These are phyloP conservation scores for Meandrina meandrites DNA, from an alignment of 92 coral and sea anemone genomes.

Conservation along the genomic window DNA sequence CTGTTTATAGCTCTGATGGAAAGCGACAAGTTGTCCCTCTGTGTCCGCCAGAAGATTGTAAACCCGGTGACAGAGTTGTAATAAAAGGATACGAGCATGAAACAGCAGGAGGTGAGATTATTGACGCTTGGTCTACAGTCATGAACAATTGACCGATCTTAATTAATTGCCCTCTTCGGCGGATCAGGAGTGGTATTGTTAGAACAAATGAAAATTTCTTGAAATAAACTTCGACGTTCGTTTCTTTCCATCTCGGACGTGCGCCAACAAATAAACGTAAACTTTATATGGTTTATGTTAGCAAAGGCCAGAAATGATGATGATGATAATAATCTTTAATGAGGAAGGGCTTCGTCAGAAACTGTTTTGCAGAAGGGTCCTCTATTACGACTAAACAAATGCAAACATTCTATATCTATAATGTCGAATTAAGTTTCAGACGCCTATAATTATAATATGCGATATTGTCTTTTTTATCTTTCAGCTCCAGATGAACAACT, in stretches of 20 bases:
- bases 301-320: background rate
- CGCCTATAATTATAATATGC: background rate
- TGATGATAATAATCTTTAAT: too few relatives aligned
- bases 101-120: slow-evolving; percentile 75
- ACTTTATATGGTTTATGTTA: background rate
- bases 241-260: too few relatives aligned
- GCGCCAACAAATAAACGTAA: too few relatives aligned
- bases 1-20: slow-evolving; percentile 65
- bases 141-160: too few relatives aligned
- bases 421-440: too few relatives aligned
- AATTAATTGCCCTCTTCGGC: background rate
- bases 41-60: slow-evolving; percentile 82
- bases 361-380: too few relatives aligned
- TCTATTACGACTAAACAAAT: too few relatives aligned
- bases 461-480: background rate
- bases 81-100: slow-evolving; percentile 91
- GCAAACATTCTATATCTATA: too few relatives aligned
- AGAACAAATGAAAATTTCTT: too few relatives aligned
- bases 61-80: slow-evolving; percentile 91
- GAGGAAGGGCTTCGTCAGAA: too few relatives aligned
- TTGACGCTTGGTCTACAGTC: too few relatives aligned
- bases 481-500: slow-evolving; percentile 89
- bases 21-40: slow-evolving; percentile 80
- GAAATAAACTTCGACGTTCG: background rate
- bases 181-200: background rate